Evolutionary conservation across 2,888 invertebrate genomes (phyloP), one percentile per base, ranked within the genome.

Genomic region (Hydriomena furcata): DNA sequence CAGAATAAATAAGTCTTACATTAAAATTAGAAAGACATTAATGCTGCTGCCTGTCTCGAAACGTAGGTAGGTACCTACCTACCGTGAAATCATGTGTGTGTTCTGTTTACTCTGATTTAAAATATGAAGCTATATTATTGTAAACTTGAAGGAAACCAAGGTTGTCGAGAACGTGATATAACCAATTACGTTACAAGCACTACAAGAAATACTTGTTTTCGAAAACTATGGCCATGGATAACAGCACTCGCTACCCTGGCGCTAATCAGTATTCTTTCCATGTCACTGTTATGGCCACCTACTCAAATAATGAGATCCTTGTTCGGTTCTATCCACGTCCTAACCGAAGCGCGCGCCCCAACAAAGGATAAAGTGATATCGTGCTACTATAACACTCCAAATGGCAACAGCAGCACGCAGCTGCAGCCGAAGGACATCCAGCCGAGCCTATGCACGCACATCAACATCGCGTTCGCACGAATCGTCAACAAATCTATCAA

Each of bases 371-470:
- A 61, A 45, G 79, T 86, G n/a, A 68, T 88, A 5, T 77, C 94
- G 7, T 96, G 96, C 71, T 96, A 96, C 80, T 96, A 95, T 79
- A 91, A 92, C 58, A 87, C 92, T 52, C 93, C 94, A 2, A 65
- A 58, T 45, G 65, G 67, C 43, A 73, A 76, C 53, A 51, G 10
- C 7, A 2, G 45, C 6, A 41, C 47, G n/a, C 71, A 79, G 56
- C 80, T 94, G 43, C 72, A 81, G 66, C 93, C 94, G 4, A 71
- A 81, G 24, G 82, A 91, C 63, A 91, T 97, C 21, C 93, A 95
- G 71, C 92, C 95, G 13, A 79, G 92, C 64, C 85, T 97, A 47
- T 97, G 97, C 76, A 96, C 96, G 0, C 97, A 97, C 80, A 92
- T 97, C 52, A 95, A 95, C 75, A 84, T 96, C 47, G 97, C 94